phyloP scores from a whole-genome alignment of 2,797 vertebrate genomes.

The Enteromius paludinosus region DNA sequence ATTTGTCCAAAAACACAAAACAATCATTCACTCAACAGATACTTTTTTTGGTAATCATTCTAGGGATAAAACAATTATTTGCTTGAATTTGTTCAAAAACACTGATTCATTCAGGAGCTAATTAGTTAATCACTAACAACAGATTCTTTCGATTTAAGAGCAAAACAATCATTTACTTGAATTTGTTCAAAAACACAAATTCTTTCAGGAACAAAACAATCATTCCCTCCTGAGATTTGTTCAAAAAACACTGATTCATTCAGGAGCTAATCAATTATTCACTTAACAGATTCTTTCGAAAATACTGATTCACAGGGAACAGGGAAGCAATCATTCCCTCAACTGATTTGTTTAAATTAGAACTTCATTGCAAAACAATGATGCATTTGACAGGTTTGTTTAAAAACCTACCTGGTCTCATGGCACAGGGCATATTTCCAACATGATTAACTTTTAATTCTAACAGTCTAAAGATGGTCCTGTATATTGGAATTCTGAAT shows the following conservation, averaged over 20 bases:
- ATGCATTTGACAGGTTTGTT: background rate
- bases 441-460: no score
- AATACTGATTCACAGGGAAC: background rate
- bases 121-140: background rate
- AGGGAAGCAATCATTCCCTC: background rate
- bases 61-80: no score
- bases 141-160: background rate
- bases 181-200: background rate
- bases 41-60: no score
- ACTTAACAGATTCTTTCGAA: background rate
- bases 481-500: no score
- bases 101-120: background rate
- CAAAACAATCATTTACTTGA: no score
- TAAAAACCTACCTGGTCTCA: background rate
- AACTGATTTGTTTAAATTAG: background rate
- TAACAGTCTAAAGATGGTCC: no score
- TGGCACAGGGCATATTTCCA: no score
- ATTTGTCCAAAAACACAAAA: background rate
- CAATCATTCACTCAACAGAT: background rate
- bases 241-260: background rate
- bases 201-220: background rate
- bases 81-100: background rate
- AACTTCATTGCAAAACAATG: background rate
- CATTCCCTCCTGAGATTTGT: background rate
- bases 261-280: background rate